These are phyloP conservation scores for Heliconius ismenius DNA, from an alignment of 2,888 invertebrate genomes.

Conservation along the genomic window DNA sequence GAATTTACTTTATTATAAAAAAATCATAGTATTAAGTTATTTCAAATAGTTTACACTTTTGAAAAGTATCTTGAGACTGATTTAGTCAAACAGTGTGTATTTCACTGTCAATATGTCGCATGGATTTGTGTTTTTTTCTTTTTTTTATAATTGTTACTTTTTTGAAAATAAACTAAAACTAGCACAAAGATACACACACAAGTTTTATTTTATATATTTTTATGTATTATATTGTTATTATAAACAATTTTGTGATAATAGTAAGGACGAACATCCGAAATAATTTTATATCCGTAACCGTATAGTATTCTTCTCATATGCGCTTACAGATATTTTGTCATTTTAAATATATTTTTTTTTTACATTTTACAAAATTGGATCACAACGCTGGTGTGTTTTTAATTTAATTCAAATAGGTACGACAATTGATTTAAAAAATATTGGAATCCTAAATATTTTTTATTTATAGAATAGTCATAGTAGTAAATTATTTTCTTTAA, in stretches of 20 bases:
- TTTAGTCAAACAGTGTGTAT: not conserved
- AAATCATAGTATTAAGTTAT: no score
- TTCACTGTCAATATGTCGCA: no score
- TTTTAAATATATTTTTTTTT: not conserved
- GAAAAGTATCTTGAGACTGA: not conserved
- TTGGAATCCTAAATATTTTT: not conserved
- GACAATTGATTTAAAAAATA: not conserved
- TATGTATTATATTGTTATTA: not conserved
- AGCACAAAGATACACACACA: not conserved
- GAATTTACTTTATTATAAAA: no score
- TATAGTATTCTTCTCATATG: no score
- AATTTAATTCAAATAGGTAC: not conserved
- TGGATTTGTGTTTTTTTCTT: no score
- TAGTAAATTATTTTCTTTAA: not conserved
- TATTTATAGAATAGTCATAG: not conserved
- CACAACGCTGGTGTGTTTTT: not conserved
- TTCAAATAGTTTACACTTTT: no score
- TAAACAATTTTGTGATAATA: not conserved
- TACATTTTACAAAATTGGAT: not conserved
- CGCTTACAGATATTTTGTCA: not conserved
- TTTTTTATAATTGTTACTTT: not conserved
- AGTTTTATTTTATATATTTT: constrained; percentile 2
- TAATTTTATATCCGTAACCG: not conserved
- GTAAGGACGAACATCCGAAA: not conserved
- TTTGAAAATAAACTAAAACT: not conserved